Conservation (phyloP, 1,140 invertebrate species). For the Xylocopa sonorina region DNA sequence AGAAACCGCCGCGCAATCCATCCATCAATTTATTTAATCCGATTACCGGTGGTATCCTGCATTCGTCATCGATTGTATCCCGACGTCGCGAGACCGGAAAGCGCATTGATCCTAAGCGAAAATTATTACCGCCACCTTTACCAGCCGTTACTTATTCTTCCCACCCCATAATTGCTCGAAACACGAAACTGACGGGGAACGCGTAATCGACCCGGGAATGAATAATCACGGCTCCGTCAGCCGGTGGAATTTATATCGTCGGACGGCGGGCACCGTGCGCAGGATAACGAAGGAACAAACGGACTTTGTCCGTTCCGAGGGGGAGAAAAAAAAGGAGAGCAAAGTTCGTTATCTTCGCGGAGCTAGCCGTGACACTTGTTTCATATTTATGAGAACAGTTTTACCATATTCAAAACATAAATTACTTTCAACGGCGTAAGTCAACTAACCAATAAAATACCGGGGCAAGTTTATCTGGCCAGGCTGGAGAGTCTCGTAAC, state of each 20-base stretch:
- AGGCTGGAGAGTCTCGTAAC: constrained; percentile 40
- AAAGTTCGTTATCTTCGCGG: constrained; percentile 75
- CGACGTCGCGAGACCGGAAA: constrained; percentile 52
- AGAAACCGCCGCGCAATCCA: constrained; percentile 66
- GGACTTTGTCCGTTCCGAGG: too few species aligned
- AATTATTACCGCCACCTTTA: constrained; percentile 45
- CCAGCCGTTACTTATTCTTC: background rate
- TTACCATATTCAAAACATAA: constrained; percentile 79
- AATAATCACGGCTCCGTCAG: constrained; percentile 12
- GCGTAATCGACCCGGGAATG: background rate
- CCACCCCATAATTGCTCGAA: background rate
- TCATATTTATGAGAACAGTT: constrained; percentile 78
- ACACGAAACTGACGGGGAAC: background rate
- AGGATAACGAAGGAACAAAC: constrained; percentile 3
- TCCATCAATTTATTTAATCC: constrained; percentile 78
- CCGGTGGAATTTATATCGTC: background rate
- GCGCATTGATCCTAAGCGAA: constrained; percentile 45
- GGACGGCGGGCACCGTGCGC: background rate
- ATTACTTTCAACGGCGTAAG: constrained; percentile 75
- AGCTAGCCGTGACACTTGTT: constrained; percentile 63
- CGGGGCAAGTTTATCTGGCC: constrained; percentile 72
- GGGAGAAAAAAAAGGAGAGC: constrained; percentile 45
- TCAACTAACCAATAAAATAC: constrained; percentile 78
- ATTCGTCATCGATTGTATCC: constrained; percentile 72
- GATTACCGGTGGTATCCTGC: constrained; percentile 72